A percentile compares a stretch with the other conserved stretches of the same genome.
Conservation (phyloP, 1,140 invertebrate genomes). For the Eulimnadia texana region DNA sequence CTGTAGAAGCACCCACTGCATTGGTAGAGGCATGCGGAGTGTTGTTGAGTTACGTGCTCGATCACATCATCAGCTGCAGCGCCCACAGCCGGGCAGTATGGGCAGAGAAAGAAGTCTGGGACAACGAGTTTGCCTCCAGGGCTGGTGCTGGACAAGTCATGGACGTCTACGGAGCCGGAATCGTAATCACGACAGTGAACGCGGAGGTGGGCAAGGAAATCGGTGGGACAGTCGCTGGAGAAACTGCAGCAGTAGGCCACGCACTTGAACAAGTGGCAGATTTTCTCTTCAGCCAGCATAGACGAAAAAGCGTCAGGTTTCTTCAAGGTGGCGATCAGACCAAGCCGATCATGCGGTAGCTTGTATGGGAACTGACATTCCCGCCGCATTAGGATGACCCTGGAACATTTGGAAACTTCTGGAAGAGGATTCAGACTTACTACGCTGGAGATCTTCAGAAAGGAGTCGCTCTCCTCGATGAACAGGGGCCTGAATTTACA, state of each 20-base stretch:
- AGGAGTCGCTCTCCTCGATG: not conserved
- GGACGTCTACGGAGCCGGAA: not conserved
- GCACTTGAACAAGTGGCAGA: conserved; percentile 40
- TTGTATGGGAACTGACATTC: not conserved
- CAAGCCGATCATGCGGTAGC: not conserved
- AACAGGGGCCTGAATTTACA: not conserved
- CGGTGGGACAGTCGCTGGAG: conserved; percentile 27
- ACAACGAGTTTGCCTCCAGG: not conserved
- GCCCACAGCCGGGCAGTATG: conserved; percentile 29
- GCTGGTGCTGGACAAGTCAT: not conserved
- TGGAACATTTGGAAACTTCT: not conserved
- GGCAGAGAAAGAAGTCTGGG: conserved; percentile 26
- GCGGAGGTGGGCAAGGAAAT: conserved; percentile 32
- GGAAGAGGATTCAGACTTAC: conserved; percentile 22
- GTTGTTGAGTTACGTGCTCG: conserved; percentile 31
- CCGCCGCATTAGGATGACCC: not conserved
- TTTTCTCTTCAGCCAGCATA: conserved; percentile 27
- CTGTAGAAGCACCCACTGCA: conserved; percentile 45
- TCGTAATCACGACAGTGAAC: conserved; percentile 24
- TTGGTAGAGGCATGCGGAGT: conserved; percentile 36
- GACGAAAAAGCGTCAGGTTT: not conserved
- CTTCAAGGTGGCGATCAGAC: not conserved
- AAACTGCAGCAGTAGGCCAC: conserved; percentile 37
- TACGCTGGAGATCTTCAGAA: conserved; percentile 27
- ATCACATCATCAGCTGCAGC: conserved; percentile 21